A percentile compares a stretch with the other conserved stretches of the same genome.
These are phyloP conservation scores for Boleophthalmus pectinirostris DNA, from an alignment of 2,113 vertebrate species.

Conservation along the genomic window DNA sequence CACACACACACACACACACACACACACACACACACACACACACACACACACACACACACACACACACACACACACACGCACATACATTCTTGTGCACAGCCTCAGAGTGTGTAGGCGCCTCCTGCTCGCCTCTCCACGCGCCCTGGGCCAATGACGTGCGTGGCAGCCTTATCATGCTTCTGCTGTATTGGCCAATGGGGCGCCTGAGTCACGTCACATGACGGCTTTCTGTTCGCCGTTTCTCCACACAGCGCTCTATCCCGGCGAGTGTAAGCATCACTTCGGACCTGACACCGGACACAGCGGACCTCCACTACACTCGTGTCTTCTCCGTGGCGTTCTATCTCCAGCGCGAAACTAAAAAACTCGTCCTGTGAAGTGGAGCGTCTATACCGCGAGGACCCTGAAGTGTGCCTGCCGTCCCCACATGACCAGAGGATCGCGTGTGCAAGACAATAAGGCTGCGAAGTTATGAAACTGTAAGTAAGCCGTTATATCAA, in stretches of 20 bases:
- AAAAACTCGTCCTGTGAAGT: slow-evolving; percentile 14
- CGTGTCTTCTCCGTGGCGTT: slow-evolving; percentile 27
- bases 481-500: slow-evolving; percentile 54
- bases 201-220: slow-evolving; percentile 81
- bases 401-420: slow-evolving; percentile 62
- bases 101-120: slow-evolving; percentile 69
- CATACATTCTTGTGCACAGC: slow-evolving; percentile 85
- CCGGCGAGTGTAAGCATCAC: slow-evolving; percentile 83
- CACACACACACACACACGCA: too few relatives aligned
- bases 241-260: slow-evolving; percentile 77
- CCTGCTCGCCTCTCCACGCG: slow-evolving; percentile 56
- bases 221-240: slow-evolving; percentile 79
- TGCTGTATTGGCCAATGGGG: slow-evolving; percentile 82
- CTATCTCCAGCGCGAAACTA: slow-evolving; percentile 35
- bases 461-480: slow-evolving; percentile 71
- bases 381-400: slow-evolving; percentile 13
- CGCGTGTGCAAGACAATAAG: slow-evolving; percentile 57
- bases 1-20: too few relatives aligned
- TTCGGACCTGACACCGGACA: slow-evolving; percentile 76
- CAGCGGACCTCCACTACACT: slow-evolving; percentile 73
- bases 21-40: too few relatives aligned
- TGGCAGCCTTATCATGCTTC: slow-evolving; percentile 79
- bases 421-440: slow-evolving; percentile 33
- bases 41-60: too few relatives aligned
- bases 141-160: slow-evolving; percentile 83